These are phyloP conservation scores for Acrocephalus arundinaceus DNA, from an alignment of 2,113 vertebrate species.

Conservation along the genomic window DNA sequence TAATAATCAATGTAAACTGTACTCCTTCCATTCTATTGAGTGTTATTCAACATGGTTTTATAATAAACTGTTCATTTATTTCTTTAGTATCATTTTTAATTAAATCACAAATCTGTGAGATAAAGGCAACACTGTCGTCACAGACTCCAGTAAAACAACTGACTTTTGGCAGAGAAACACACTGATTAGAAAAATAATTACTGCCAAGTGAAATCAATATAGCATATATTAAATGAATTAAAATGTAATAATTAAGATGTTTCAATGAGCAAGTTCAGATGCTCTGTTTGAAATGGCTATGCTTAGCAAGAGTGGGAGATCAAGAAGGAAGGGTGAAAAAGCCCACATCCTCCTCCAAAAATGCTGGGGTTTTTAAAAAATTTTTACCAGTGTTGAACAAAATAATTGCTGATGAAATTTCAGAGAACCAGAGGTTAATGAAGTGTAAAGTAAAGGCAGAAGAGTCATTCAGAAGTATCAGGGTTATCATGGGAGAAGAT, in stretches of 20 bases:
- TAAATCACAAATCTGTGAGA: conserved; percentile 28
- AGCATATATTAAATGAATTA: background rate
- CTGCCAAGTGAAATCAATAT: conserved; percentile 1
- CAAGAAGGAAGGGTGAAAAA: background rate
- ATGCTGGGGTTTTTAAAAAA: accelerated
- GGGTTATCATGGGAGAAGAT: background rate
- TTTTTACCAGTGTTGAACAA: background rate
- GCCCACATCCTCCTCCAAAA: background rate
- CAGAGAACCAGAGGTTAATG: background rate
- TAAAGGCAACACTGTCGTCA: conserved; percentile 21
- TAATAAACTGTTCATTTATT: conserved; percentile 39
- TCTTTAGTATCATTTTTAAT: conserved; percentile 34
- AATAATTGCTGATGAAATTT: background rate
- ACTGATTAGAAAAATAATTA: conserved; percentile 45
- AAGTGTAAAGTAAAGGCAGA: background rate
- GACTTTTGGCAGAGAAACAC: conserved; percentile 21
- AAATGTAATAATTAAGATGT: background rate
- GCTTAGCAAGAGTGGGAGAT: background rate
- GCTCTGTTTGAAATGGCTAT: background rate
- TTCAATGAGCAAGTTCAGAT: background rate
- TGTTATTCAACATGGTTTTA: background rate
- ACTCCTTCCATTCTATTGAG: background rate
- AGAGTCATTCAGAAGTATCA: background rate
- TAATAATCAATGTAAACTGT: background rate
- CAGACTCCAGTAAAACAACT: background rate